A percentile compares a stretch with the other conserved stretches of the same genome.
These are phyloP conservation scores for Leuctra nigra DNA, from an alignment of 2,888 invertebrate species.

Conservation along the genomic window DNA sequence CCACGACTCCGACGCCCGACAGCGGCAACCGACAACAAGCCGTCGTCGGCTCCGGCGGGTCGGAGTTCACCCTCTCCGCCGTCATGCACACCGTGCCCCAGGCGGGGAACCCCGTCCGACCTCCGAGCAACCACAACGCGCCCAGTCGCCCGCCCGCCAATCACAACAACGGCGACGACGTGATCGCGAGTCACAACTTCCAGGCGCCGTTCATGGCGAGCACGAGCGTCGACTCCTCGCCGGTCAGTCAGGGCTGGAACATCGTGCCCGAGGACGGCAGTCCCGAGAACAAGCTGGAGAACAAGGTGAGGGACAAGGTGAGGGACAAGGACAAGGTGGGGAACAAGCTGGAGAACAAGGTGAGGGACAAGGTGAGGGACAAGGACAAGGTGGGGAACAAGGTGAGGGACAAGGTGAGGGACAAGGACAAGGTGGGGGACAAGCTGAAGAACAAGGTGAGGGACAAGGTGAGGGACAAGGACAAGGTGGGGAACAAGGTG, in stretches of 20 bases:
- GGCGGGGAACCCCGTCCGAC: neutral
- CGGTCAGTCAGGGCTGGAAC: constrained; percentile 54
- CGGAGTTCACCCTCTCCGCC: constrained; percentile 41
- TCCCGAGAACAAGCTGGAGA: too few relatives aligned
- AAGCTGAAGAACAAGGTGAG: too few relatives aligned
- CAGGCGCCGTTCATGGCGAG: constrained; percentile 44
- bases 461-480: too few relatives aligned
- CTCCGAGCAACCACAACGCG: neutral
- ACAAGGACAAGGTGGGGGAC: too few relatives aligned
- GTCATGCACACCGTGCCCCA: constrained; percentile 40
- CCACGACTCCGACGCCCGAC: constrained; percentile 15
- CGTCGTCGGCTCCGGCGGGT: constrained; percentile 29
- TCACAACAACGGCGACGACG: constrained; percentile 1
- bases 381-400: too few relatives aligned
- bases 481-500: too few relatives aligned
- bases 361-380: constrained; percentile 33
- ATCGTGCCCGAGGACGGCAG: constrained; percentile 37
- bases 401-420: too few relatives aligned
- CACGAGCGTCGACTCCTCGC: constrained; percentile 49
- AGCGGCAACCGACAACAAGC: constrained; percentile 8
- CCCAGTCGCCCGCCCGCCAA: neutral
- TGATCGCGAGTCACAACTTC: constrained; percentile 16
- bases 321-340: too few relatives aligned
- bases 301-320: too few relatives aligned
- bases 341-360: too few relatives aligned